Conservation (phyloP, 2,888 invertebrate species). For the Zygothrica quintamaculata region DNA sequence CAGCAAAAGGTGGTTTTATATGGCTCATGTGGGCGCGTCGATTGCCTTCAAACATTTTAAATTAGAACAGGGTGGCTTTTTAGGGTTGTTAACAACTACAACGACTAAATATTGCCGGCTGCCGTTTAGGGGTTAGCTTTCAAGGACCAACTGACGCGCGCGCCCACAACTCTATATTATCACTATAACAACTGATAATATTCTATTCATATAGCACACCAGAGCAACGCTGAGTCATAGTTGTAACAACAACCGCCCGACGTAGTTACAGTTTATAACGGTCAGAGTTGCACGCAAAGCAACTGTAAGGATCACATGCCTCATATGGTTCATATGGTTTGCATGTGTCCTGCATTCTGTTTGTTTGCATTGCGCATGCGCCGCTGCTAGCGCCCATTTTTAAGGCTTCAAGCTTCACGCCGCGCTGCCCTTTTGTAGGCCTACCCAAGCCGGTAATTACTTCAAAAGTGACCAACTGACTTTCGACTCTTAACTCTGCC, state of each 20-base stretch:
- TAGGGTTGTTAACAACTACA: constrained; percentile 1
- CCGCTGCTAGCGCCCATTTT: background rate
- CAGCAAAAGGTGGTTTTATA: constrained; percentile 34
- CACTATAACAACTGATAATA: constrained; percentile 25
- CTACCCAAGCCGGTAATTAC: constrained; percentile 49
- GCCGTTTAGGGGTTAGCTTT: constrained; percentile 68
- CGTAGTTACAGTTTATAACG: constrained; percentile 57
- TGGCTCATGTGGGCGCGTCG: constrained; percentile 66
- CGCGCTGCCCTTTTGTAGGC: constrained; percentile 54
- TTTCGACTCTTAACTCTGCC: constrained; percentile 28
- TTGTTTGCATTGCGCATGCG: constrained; percentile 45
- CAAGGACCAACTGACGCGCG: constrained; percentile 69
- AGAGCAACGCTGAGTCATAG: constrained; percentile 47
- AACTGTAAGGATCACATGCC: constrained; percentile 29
- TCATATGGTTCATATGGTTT: constrained; percentile 65
- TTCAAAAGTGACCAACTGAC: constrained; percentile 64
- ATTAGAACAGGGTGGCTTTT: constrained; percentile 67
- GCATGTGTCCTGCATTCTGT: constrained; percentile 54
- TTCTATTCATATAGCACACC: constrained; percentile 59
- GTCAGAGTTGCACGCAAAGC: constrained; percentile 74
- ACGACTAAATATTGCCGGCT: constrained; percentile 50
- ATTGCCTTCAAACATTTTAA: constrained; percentile 57
- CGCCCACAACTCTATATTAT: constrained; percentile 27
- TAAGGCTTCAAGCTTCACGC: constrained; percentile 58
- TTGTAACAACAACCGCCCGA: constrained; percentile 43